Evolutionary conservation across 53 echinoderm and acorn worm species (phyloP).

Genomic region (Luidia sarsii): DNA sequence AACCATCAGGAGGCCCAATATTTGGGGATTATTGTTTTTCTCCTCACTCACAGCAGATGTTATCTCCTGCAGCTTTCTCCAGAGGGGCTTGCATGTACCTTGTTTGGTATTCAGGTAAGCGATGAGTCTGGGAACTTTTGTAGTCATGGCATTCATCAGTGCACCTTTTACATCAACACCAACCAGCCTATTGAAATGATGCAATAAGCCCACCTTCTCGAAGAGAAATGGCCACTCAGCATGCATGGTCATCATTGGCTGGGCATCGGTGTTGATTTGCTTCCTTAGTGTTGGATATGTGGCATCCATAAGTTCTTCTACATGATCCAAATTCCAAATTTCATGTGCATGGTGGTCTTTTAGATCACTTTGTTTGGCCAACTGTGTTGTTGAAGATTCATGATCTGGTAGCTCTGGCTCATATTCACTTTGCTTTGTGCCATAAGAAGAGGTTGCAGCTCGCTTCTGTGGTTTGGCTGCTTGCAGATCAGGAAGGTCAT

Average conservation of each 20-base stretch:
- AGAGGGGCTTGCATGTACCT: too few species aligned
- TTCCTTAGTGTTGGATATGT: constrained; percentile 42
- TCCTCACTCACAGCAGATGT: too few species aligned
- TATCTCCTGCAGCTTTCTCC: too few species aligned
- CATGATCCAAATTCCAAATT: background rate
- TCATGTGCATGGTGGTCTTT: constrained; percentile 16
- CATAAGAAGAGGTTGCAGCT: background rate
- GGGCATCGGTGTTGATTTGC: constrained; percentile 14
- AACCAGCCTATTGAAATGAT: constrained; percentile 47
- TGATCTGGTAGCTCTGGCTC: constrained; percentile 28
- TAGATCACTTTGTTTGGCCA: background rate
- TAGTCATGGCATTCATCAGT: background rate
- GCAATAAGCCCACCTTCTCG: constrained; percentile 35
- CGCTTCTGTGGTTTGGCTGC: background rate
- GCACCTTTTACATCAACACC: constrained; percentile 10
- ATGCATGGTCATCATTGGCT: constrained; percentile 14
- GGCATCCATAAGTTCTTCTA: constrained; percentile 10
- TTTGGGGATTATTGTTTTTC: too few species aligned
- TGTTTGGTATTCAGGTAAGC: too few species aligned
- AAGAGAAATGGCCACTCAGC: constrained; percentile 60
- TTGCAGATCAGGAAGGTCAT: too few species aligned
- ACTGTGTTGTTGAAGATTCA: constrained; percentile 9
- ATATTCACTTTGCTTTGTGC: background rate
- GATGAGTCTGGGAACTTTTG: constrained; percentile 28
- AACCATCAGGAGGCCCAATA: too few species aligned